A percentile compares a stretch with the other conserved stretches of the same genome.
Conservation (phyloP, 2,888 invertebrate species). For the Chirona hameri region DNA sequence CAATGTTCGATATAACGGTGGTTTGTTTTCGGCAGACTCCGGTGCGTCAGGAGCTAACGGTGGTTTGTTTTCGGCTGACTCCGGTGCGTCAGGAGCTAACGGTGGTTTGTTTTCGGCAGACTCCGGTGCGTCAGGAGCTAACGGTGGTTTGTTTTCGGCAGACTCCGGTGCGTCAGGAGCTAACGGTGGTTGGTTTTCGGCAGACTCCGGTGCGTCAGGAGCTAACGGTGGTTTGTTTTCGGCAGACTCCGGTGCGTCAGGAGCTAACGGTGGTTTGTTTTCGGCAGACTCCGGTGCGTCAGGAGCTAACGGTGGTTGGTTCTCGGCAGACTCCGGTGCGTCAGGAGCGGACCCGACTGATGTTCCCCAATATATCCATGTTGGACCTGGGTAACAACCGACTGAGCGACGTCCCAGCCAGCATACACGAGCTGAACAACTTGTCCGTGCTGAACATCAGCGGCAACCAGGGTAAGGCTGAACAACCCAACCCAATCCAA, state of each 20-base stretch:
- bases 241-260: no score
- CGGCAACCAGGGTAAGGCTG: conserved; percentile 68
- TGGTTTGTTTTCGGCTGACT: no score
- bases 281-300: neutral
- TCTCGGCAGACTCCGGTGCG: conserved; percentile 13
- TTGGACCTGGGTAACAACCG: conserved; percentile 88
- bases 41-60: no score
- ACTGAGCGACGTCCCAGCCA: conserved; percentile 70
- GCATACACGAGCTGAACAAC: conserved; percentile 77
- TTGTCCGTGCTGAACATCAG: conserved; percentile 92
- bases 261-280: no score
- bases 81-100: no score
- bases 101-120: neutral
- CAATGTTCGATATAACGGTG: no score
- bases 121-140: no score
- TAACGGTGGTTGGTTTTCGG: no score
- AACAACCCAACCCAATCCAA: conserved; percentile 66
- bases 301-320: no score
- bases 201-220: no score
- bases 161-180: conserved; percentile 27
- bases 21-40: no score
- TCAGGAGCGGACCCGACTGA: conserved; percentile 55
- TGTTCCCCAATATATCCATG: conserved; percentile 92
- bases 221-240: no score
- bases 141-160: neutral